Base-by-base conservation (phyloP, 2,888 invertebrate species). In the Camponotus fellah region DNA sequence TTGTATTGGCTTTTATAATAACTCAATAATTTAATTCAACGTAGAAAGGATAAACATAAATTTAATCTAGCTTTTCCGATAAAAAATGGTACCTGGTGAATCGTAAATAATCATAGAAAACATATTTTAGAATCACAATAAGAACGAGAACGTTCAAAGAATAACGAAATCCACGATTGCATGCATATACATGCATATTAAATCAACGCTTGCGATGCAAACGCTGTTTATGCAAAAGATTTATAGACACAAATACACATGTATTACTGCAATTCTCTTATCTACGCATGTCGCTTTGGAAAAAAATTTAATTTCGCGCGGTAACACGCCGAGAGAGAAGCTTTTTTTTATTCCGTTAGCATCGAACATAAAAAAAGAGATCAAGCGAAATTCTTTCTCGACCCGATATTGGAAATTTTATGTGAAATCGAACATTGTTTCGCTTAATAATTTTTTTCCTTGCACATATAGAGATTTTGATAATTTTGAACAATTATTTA, bases 221-320 rank as follows among this genome's bases (percentile, higher is more conserved):
- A 34, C 43, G 17, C 12, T 69, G 17, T 79, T 66, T 77, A 77
- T 43, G 68, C 14, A 21, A 66, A 66, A 58, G 56, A 77, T 68
- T 77, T 58, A 77, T 77, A n/a, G n/a, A 37, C 14, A 9, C 58
- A 69, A 79, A 69, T 60, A 34, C 17, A 17, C 46, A 46, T 37
- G 34, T 49, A 62, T 46, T 69, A 32, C 12, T 49, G 17, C 37
- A 69, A 62, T 69, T 69, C 17, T 79, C 69, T 79, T 79, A 69
- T 49, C 46, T 46, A 34, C 6, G 2, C 53, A 37, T 58, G 56
- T 58, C 17, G 60, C 34, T 69, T 26, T 56, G 26, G 5, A 69
- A 69, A 79, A 79, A 79, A 79, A 79, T 79, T 79, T 60, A 60
- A 79, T 69, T 68, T 79, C 8, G 56, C 32, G 17, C 26, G 60